Base-by-base conservation (phyloP, 1,140 invertebrate genomes). In the Hypothenemus hampei region DNA sequence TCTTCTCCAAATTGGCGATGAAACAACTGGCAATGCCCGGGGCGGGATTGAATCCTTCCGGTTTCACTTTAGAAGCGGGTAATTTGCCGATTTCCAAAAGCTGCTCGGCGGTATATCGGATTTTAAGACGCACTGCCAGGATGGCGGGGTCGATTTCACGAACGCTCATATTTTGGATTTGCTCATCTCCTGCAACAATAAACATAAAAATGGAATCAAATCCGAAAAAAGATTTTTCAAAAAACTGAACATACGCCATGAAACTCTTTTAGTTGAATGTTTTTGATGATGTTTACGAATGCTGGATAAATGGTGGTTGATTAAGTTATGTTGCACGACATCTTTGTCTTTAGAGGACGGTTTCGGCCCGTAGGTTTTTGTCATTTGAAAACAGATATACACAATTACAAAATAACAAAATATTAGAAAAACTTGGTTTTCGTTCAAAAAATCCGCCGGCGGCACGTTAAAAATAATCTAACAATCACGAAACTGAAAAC, bases 1-100 rank as follows among this genome's bases (percentile, higher is more conserved):
- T 78, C 50, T 73, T 68, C 43, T 77, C 75, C 21, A 72, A 62
- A 58, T 77, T 76, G 11, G 3, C 26, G 26, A 31, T 31, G 26
- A 31, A n/a, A n/a, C n/a, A n/a, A n/a, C n/a, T n/a, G n/a, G n/a
- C n/a, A n/a, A n/a, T n/a, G n/a, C n/a, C n/a, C n/a, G n/a, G n/a
- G n/a, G n/a, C n/a, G n/a, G 55, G 51, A 33, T 68, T 57, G 43
- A 61, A 59, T 41, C 63, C 67, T 29, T 63, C 66, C 7, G 65
- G 60, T 33, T 65, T 65, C 37, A 84, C 75, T 55, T 81, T 80
- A 1, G 87, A 90, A 3, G 82, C 75, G 5, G 84, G 84, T 59
- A 85, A 80, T 63, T 82, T 78, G 60, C 87, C 82, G 19, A 93
- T 72, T 59, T 81, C 77, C 61, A 91, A 75, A 1, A 93, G 72